Conservation (phyloP, 1,140 invertebrate species). For the Drosophila takahashii region DNA sequence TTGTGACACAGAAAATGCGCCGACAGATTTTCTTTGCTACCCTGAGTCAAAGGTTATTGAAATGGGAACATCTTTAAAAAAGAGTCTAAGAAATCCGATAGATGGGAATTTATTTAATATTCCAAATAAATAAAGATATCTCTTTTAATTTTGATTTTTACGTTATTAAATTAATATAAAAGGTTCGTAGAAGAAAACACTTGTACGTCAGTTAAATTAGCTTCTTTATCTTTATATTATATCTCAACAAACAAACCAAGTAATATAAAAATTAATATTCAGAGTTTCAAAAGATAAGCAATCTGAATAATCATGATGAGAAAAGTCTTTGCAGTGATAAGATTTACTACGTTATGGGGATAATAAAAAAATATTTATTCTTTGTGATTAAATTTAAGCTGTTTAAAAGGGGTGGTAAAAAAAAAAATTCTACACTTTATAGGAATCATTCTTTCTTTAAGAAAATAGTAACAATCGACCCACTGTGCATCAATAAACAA, state of each 20-base stretch:
- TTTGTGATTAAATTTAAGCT: neutral
- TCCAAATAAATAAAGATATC: neutral
- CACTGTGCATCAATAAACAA: conserved; percentile 55
- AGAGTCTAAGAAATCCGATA: too few relatives aligned
- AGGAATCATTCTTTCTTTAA: neutral
- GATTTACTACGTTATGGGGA: neutral
- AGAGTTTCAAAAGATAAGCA: neutral
- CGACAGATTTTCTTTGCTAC: conserved; percentile 16
- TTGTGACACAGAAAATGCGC: conserved; percentile 18
- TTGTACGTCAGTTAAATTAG: neutral
- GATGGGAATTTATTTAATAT: too few relatives aligned
- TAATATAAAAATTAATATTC: neutral
- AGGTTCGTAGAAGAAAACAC: too few relatives aligned
- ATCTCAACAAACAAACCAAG: neutral
- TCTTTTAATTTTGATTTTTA: neutral
- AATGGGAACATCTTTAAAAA: neutral
- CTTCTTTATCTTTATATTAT: neutral
- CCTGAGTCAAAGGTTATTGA: neutral
- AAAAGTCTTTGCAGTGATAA: conserved; percentile 8
- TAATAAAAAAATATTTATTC: neutral
- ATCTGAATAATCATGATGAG: conserved; percentile 7
- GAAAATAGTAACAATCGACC: neutral
- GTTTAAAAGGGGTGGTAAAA: neutral
- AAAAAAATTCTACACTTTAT: neutral
- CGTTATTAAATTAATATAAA: neutral